These are phyloP conservation scores for Pempheris klunzingeri DNA, from an alignment of 2,797 vertebrate species.

Conservation along the genomic window DNA sequence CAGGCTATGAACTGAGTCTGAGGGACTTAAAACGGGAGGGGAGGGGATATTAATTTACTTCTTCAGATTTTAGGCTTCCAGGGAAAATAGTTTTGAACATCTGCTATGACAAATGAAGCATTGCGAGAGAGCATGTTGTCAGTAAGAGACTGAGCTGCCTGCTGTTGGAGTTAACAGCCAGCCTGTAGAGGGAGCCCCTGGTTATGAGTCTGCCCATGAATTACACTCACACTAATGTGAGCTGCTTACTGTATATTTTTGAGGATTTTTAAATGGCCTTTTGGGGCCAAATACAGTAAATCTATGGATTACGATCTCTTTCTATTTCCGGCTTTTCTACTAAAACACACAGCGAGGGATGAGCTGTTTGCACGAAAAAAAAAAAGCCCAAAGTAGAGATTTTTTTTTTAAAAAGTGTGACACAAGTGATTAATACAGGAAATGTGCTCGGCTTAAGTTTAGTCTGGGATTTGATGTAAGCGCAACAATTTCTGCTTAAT, in stretches of 20 bases:
- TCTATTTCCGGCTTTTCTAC: slow-evolving; percentile 17
- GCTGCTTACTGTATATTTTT: slow-evolving; percentile 27
- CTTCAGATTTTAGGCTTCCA: slow-evolving; percentile 87
- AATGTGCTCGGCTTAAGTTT: slow-evolving; percentile 50
- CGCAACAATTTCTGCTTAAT: slow-evolving; percentile 80
- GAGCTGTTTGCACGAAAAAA: not conserved
- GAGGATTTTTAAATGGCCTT: slow-evolving; percentile 39
- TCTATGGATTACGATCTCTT: slow-evolving; percentile 15
- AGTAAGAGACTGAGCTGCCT: slow-evolving; percentile 56
- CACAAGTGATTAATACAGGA: slow-evolving; percentile 55
- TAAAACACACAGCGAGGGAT: slow-evolving; percentile 13
- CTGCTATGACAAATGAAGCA: slow-evolving; percentile 86
- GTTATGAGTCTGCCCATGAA: slow-evolving; percentile 50
- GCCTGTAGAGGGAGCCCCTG: slow-evolving; percentile 85
- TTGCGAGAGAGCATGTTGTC: slow-evolving; percentile 73
- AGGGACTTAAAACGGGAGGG: slow-evolving; percentile 83
- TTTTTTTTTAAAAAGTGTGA: slow-evolving; percentile 34
- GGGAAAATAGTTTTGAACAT: slow-evolving; percentile 87
- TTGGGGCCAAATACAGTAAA: slow-evolving; percentile 15
- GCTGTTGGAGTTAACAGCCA: slow-evolving; percentile 38
- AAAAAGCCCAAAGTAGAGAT: slow-evolving; percentile 37
- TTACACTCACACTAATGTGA: slow-evolving; percentile 21
- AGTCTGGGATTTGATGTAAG: slow-evolving; percentile 66
- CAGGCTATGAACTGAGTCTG: slow-evolving; percentile 87
- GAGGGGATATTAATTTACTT: slow-evolving; percentile 89